Base-by-base conservation (phyloP, 2,113 vertebrate genomes). In the Thomomys bottae region DNA sequence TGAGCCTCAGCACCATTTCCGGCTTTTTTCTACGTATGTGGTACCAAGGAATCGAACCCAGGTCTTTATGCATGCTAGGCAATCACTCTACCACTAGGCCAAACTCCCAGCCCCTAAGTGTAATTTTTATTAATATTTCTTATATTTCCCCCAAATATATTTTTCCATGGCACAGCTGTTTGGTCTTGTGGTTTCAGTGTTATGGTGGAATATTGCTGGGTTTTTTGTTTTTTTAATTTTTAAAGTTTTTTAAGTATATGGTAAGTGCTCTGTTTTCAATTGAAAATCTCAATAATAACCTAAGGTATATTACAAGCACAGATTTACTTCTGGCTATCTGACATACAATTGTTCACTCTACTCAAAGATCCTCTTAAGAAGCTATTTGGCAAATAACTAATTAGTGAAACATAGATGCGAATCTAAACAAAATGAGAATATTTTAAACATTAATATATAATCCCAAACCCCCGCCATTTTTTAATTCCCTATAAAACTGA, bases 391-490 rank as follows among this genome's bases (percentile, higher is more conserved):
- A 88, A 94, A 81, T 54, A 87, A 89, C 77, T 89, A 72, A 23
- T 90, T 78, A 32, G 59, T 92, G 28, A 87, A 84, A 72, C 59
- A 63, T 28, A 93, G 77, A 80, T n/a, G 67, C 73, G 86, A 90
- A 73, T 78, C 67, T 81, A 76, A 87, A 57, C 38, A 80, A 85
- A 90, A 77, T 32, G 40, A 85, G 68, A 94, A 23, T 68, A 81
- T 66, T 78, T 87, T 82, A 94, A 87, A 95, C 30, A 38, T n/a
- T 67, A 91, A 86, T 72, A 14, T 90, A 75, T 73, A 92, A 92
- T 89, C 57, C 91, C 34, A 83, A 49, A 23, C 42, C 28, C 40
- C 32, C 26, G 78, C 30, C 34, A 94, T 83, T 92, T 95, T 86
- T 40, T 84, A 28, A 77, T 66, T 83, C 80, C 61, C 82, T 91